phyloP scores from a whole-genome alignment of 2,888 invertebrate genomes.

The Cryptophagus acutangulus region DNA sequence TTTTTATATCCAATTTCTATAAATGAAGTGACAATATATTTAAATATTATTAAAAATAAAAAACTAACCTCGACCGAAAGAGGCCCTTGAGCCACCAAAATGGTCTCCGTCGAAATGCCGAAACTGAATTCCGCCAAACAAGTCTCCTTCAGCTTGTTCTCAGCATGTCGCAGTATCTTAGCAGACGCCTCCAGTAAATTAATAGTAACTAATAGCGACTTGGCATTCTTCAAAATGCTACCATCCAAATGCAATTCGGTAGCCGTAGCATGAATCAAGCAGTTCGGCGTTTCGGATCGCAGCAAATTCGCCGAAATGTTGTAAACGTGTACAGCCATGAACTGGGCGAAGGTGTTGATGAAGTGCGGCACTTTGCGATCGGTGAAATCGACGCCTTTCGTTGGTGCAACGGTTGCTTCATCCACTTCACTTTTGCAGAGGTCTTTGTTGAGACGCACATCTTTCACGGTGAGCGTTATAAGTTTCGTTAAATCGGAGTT shows the following conservation, averaged over 20 bases:
- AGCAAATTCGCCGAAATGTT: slow-evolving; percentile 63
- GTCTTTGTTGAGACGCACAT: slow-evolving; percentile 77
- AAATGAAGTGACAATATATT: slow-evolving; percentile 30
- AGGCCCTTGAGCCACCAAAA: slow-evolving; percentile 75
- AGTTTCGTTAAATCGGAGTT: slow-evolving; percentile 84
- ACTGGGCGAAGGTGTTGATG: slow-evolving; percentile 81
- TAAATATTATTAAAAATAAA: too few species aligned
- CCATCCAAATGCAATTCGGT: slow-evolving; percentile 65
- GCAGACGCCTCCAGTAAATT: slow-evolving; percentile 63
- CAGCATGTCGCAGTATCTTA: slow-evolving; percentile 54
- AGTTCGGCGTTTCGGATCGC: slow-evolving; percentile 60
- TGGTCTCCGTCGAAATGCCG: slow-evolving; percentile 69
- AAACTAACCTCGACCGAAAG: slow-evolving; percentile 69
- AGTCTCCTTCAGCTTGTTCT: slow-evolving; percentile 51
- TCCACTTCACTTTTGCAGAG: slow-evolving; percentile 46
- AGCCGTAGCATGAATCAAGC: slow-evolving; percentile 66
- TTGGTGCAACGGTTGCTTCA: slow-evolving; percentile 40
- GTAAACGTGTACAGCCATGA: slow-evolving; percentile 79
- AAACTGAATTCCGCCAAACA: slow-evolving; percentile 70
- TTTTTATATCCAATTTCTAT: slow-evolving; percentile 62
- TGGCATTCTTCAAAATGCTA: slow-evolving; percentile 64
- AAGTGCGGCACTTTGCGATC: slow-evolving; percentile 72
- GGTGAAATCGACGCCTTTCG: slow-evolving; percentile 58
- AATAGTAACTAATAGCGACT: slow-evolving; percentile 67
- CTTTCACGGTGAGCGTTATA: slow-evolving; percentile 73